A percentile compares a stretch with the other conserved stretches of the same genome.
These are phyloP conservation scores for Drosophila setifemur DNA, from an alignment of 1,140 invertebrate species.

Conservation along the genomic window DNA sequence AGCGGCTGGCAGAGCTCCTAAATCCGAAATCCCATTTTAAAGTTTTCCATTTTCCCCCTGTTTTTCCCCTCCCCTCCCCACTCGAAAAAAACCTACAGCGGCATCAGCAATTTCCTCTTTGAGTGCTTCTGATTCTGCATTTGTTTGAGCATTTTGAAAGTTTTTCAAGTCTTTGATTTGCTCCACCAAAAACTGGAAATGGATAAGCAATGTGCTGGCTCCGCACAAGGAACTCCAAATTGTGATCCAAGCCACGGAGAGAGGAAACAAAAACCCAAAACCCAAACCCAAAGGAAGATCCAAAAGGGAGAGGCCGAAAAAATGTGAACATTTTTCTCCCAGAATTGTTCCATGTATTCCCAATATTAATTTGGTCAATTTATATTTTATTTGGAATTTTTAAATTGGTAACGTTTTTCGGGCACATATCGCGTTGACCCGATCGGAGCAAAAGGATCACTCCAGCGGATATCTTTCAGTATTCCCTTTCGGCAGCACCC, in stretches of 20 bases:
- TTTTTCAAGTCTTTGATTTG: conserved; percentile 21
- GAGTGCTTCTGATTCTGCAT: conserved; percentile 18
- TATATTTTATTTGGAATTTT: conserved; percentile 83
- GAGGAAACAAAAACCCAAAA: neutral
- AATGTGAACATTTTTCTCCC: conserved; percentile 79
- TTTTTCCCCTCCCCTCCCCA: conserved; percentile 4
- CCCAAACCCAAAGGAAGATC: conserved; percentile 7
- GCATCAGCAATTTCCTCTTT: conserved; percentile 6
- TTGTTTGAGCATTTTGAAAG: conserved; percentile 35
- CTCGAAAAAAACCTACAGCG: conserved; percentile 1
- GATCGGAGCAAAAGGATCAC: conserved; percentile 53
- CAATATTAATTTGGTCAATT: conserved; percentile 82
- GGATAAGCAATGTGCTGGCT: conserved; percentile 30
- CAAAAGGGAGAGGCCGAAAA: conserved; percentile 39
- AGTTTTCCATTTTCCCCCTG: conserved; percentile 58
- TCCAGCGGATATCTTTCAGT: conserved; percentile 25
- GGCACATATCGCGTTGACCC: conserved; percentile 68
- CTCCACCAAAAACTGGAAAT: conserved; percentile 14
- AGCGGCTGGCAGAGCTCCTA: conserved; percentile 40
- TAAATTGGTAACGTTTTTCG: conserved; percentile 80
- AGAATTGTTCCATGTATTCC: conserved; percentile 80
- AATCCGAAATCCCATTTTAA: conserved; percentile 74
- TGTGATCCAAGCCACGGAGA: conserved; percentile 16
- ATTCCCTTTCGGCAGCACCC: too few species aligned
- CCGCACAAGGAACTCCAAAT: conserved; percentile 15